Conservation (phyloP, 2,888 invertebrate genomes). For the Lasioglossum villosulum region DNA sequence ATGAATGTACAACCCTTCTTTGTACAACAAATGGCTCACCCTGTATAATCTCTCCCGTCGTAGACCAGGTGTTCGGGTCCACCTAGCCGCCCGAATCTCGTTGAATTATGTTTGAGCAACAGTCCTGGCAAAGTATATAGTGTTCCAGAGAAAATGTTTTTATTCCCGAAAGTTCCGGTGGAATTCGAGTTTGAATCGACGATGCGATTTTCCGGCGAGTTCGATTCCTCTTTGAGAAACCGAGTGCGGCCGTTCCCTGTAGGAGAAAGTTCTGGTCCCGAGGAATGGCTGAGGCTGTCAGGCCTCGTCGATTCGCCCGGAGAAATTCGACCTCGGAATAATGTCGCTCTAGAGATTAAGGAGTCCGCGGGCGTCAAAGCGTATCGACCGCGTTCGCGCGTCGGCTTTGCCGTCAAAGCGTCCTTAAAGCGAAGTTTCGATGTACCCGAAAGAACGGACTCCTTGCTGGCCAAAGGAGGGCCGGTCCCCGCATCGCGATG, state of each 20-base stretch:
- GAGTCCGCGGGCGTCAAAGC: constrained; percentile 41
- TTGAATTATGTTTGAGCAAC: background rate
- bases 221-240: background rate
- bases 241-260: background rate
- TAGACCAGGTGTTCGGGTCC: background rate
- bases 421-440: constrained; percentile 9
- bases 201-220: background rate
- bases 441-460: constrained; percentile 18
- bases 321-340: constrained; percentile 42
- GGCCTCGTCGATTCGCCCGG: constrained; percentile 30
- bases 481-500: too few species aligned
- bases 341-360: constrained; percentile 39
- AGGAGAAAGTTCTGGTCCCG: background rate
- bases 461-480: background rate
- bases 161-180: background rate
- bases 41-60: background rate
- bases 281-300: background rate
- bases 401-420: constrained; percentile 25
- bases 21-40: too few species aligned
- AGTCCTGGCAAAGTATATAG: background rate
- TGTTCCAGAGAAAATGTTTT: background rate
- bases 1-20: too few species aligned
- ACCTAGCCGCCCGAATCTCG: background rate
- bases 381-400: constrained; percentile 31
- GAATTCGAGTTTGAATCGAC: background rate